Evolutionary conservation across 2,888 invertebrate genomes (phyloP).

Genomic region (Cryptophagus acutangulus): DNA sequence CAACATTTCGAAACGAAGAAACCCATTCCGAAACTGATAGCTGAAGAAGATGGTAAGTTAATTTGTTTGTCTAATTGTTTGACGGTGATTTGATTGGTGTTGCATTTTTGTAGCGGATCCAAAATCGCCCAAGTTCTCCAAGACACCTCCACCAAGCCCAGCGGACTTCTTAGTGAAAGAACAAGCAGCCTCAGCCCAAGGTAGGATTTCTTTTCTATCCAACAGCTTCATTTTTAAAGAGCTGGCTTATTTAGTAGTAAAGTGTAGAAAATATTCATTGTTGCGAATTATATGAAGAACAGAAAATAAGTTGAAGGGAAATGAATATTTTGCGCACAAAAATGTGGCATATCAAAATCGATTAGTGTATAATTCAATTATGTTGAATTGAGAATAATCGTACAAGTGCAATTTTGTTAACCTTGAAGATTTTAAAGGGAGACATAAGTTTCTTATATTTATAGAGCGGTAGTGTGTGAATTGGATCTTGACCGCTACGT

Average conservation of each 20-base stretch:
- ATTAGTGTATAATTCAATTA: too few relatives aligned
- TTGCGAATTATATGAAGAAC: background rate
- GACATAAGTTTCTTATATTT: too few relatives aligned
- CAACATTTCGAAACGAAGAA: constrained; percentile 34
- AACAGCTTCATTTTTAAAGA: too few relatives aligned
- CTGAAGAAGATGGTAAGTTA: constrained; percentile 33
- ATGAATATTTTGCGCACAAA: constrained; percentile 33
- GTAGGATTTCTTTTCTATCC: constrained; percentile 35
- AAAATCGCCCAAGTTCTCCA: constrained; percentile 58
- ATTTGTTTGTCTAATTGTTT: background rate
- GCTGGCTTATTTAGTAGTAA: too few relatives aligned
- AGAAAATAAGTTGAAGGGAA: constrained; percentile 4
- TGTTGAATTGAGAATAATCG: too few relatives aligned
- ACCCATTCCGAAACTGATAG: constrained; percentile 25
- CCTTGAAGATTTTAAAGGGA: too few relatives aligned
- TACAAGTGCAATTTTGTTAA: too few relatives aligned
- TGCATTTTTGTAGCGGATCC: constrained; percentile 48
- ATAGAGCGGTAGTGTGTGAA: too few relatives aligned
- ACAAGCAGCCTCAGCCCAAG: constrained; percentile 48
- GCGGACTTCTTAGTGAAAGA: constrained; percentile 56
- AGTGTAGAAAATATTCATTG: constrained; percentile 12
- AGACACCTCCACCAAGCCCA: constrained; percentile 67
- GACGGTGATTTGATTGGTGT: background rate
- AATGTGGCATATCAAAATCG: constrained; percentile 45
- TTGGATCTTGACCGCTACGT: too few relatives aligned